phyloP scores from a whole-genome alignment of 2,888 invertebrate genomes.

The Sinopyrophorus schimmeli region DNA sequence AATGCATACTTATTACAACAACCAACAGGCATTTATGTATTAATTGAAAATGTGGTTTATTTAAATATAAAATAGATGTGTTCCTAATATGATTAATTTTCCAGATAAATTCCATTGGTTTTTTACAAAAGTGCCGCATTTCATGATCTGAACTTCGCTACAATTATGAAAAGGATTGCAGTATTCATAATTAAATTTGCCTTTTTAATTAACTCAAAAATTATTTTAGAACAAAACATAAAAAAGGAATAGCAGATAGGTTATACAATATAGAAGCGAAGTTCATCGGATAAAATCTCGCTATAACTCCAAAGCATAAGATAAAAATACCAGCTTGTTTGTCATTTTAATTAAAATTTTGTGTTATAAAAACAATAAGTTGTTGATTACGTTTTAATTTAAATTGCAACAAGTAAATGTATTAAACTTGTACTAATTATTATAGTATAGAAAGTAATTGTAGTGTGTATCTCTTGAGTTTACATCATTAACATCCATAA shows the following conservation, averaged over 20 bases:
- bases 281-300: not conserved
- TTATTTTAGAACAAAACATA: constrained; percentile 11
- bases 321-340: constrained; percentile 12
- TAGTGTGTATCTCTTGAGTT: too few species aligned
- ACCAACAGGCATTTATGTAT: too few species aligned
- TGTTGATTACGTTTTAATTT: not conserved
- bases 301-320: constrained; percentile 6
- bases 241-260: constrained; percentile 7
- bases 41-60: too few species aligned
- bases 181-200: constrained; percentile 8
- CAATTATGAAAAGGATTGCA: constrained; percentile 1
- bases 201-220: constrained; percentile 10
- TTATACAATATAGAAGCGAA: constrained; percentile 7
- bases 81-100: too few species aligned
- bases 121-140: too few species aligned
- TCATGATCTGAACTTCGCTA: too few species aligned
- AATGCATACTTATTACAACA: too few species aligned
- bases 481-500: too few species aligned
- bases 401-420: not conserved
- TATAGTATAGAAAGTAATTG: too few species aligned
- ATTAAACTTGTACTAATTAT: too few species aligned
- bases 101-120: too few species aligned
- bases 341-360: constrained; percentile 8
- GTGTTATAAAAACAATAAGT: constrained; percentile 3
- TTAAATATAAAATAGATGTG: too few species aligned